Conservation (phyloP, 2,888 invertebrate species). For the Petrolisthes cinctipes region DNA sequence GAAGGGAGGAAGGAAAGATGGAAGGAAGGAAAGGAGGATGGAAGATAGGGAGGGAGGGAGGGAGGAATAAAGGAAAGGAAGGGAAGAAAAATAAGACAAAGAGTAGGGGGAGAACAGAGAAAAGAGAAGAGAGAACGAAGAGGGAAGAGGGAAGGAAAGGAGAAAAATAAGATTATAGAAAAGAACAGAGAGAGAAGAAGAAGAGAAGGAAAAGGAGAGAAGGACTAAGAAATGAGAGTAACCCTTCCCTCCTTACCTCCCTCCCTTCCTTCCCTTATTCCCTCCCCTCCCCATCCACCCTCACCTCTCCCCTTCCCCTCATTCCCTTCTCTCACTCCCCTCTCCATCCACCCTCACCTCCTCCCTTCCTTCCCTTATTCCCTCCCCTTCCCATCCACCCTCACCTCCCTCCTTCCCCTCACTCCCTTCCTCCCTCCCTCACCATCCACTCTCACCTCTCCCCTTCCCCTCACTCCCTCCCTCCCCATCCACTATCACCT, state of each 20-base stretch:
- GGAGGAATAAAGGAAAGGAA: neutral
- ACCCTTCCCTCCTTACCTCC: neutral
- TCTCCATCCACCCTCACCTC: no score
- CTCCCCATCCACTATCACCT: no score
- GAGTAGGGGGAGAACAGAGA: slow-evolving; percentile 7
- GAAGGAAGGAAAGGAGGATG: neutral
- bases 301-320: neutral
- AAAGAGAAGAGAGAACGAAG: neutral
- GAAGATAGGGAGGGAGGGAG: neutral
- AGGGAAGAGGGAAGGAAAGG: neutral
- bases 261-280: neutral
- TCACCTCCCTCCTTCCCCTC: no score
- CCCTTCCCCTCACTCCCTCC: no score
- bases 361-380: no score
- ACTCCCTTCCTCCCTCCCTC: no score
- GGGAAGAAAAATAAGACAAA: neutral
- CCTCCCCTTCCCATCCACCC: no score
- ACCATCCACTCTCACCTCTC: no score
- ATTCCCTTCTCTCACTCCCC: no score
- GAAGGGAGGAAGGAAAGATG: neutral
- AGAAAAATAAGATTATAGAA: neutral
- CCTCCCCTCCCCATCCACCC: neutral
- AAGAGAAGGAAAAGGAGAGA: neutral
- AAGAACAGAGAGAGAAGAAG: neutral
- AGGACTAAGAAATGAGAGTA: neutral